These are phyloP conservation scores for Pseudochirops cupreus DNA, from an alignment of 2,797 vertebrate species.

Conservation along the genomic window DNA sequence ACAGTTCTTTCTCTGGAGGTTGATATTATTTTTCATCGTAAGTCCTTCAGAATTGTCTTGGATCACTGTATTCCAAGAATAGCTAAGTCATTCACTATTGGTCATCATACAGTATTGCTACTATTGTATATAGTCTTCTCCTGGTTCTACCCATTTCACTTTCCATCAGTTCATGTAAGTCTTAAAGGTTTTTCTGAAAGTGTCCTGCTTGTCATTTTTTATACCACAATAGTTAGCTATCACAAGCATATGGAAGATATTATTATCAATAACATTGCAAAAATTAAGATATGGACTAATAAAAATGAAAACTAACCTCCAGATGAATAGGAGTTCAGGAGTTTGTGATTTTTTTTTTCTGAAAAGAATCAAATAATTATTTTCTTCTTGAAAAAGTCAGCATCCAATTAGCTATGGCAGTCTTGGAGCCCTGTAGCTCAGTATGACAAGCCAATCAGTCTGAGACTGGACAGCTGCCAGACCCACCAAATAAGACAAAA, in stretches of 20 bases:
- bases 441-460: slow-evolving; percentile 33
- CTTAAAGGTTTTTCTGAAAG: background rate
- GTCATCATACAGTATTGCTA: background rate
- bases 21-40: background rate
- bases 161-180: background rate
- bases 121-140: background rate
- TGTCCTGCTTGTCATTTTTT: background rate
- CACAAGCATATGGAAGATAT: background rate
- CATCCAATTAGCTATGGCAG: slow-evolving; percentile 21
- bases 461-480: slow-evolving; percentile 37
- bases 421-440: slow-evolving; percentile 6
- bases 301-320: background rate
- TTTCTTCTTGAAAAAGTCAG: slow-evolving; percentile 4
- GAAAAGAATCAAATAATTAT: slow-evolving; percentile 21
- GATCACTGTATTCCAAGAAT: background rate
- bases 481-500: slow-evolving; percentile 54
- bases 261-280: background rate
- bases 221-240: background rate
- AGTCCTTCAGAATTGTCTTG: background rate
- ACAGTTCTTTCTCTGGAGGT: background rate
- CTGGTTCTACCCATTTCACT: background rate
- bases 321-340: background rate
- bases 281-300: background rate
- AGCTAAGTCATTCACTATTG: background rate
- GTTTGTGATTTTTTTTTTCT: slow-evolving; percentile 13